Percentiles rank a stretch among this genome's conserved stretches.
These are phyloP conservation scores for Taeniopygia guttata DNA, from an alignment of 2,797 vertebrate species.

Conservation along the genomic window DNA sequence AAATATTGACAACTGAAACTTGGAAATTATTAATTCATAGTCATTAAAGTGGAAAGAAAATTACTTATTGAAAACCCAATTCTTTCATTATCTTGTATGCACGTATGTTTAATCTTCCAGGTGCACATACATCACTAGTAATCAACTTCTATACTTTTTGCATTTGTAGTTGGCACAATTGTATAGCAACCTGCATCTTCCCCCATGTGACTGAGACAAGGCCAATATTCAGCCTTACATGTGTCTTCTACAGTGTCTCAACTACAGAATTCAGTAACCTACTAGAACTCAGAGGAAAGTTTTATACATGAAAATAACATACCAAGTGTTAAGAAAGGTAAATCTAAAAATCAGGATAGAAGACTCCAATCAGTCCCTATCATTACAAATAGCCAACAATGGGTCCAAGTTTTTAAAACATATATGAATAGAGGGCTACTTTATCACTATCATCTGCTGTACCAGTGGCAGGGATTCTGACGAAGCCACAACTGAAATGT, in stretches of 20 bases:
- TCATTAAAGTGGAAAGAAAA: background rate
- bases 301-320: background rate
- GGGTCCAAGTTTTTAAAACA: background rate
- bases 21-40: background rate
- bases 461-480: background rate
- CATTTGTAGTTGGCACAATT: background rate
- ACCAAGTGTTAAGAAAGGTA: background rate
- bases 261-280: background rate
- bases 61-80: background rate
- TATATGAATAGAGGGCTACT: background rate
- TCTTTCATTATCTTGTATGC: background rate
- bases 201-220: background rate
- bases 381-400: background rate
- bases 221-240: background rate
- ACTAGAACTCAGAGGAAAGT: background rate
- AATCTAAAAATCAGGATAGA: background rate
- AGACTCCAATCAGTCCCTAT: background rate
- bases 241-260: background rate
- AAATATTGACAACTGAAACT: background rate
- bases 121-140: background rate
- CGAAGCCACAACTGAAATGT: background rate
- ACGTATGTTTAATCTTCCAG: background rate
- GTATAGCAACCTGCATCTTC: background rate
- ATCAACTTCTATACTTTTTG: background rate
- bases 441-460: background rate